Evolutionary conservation across 2,888 invertebrate species (phyloP), one percentile per base, ranked within the genome.

Genomic region (Xanthorhoe spadicearia): DNA sequence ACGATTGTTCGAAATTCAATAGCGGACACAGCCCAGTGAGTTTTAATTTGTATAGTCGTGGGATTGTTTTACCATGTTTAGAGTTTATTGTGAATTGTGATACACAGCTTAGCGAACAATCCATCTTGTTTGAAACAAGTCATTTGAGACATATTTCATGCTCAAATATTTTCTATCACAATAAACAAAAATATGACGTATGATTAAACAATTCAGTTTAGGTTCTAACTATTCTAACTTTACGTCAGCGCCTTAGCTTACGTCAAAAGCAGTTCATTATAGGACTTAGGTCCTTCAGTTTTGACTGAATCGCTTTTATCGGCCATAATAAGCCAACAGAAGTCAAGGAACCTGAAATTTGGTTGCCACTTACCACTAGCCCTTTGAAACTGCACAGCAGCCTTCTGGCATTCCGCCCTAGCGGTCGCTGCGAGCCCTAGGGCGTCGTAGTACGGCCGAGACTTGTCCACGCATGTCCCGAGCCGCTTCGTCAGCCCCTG

Each of bases 371-470:
- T 77, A 96, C 97, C 97, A 88, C 96, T 98, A 46, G 98, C 98
- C 76, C 97, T 94, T 88, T 98, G 98, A 88, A 97, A 99, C 81
- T 97, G 95, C 13, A 97, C 96, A 38, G 98, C 98, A 38, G 98
- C 98, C 78, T 96, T 95, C 86, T 99, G 97, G 79, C 98, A 98
- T 81, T 98, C 97, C 35, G 95, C 94, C 79, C 96, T 94, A 7
- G 98, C 97, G 80, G 95, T 94, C 62, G 95, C 95, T 0, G 98
- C 96, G 38, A 96, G 94, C 62, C 96, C 96, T 64, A 96, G 89
- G 0, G 98, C 96, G 74, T 98, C 98, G 89, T 98, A 97, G 88
- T 98, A 99, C 5, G 98, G 98, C 70, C 98, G 93, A 1, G 98
- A 97, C 84, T 96, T 96, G 82, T 98, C 97, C 74, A 99, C 97